These are phyloP conservation scores for Triplophysa rosa DNA, from an alignment of 2,113 vertebrate species.

Conservation along the genomic window DNA sequence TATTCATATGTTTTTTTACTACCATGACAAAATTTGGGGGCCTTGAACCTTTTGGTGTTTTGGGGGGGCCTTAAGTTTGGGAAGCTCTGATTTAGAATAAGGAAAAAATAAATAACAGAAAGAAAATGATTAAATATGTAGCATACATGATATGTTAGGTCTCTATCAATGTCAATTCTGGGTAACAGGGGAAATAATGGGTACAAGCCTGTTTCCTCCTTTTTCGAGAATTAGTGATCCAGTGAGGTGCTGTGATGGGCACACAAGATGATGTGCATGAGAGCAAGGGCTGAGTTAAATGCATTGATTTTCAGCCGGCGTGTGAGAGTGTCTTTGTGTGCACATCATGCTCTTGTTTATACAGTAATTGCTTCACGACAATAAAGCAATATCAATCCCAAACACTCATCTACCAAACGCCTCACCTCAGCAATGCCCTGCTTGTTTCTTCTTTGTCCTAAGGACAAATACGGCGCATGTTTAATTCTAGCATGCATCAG, in stretches of 20 bases:
- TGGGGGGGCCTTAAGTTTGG: too few relatives aligned
- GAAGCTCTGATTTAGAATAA: too few relatives aligned
- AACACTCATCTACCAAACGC: background rate
- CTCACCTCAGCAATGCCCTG: conserved; percentile 34
- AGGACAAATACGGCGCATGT: conserved; percentile 75
- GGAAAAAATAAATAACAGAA: too few relatives aligned
- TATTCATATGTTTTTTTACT: too few relatives aligned
- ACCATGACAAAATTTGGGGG: too few relatives aligned
- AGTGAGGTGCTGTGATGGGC: background rate
- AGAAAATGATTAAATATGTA: background rate
- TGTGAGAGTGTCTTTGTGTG: background rate
- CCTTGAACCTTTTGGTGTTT: too few relatives aligned
- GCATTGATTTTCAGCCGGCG: background rate
- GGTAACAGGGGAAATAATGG: too few relatives aligned
- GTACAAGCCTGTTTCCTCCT: too few relatives aligned
- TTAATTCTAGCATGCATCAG: conserved; percentile 74
- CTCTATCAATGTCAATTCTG: too few relatives aligned
- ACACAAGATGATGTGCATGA: background rate
- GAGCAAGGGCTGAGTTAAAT: background rate
- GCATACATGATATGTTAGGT: background rate
- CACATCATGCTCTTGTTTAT: background rate
- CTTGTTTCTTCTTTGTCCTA: conserved; percentile 57
- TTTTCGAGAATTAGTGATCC: background rate
- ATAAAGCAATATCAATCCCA: background rate
- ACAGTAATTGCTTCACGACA: background rate